Conservation (phyloP, 2,113 vertebrate genomes). For the Neoarius graeffei region DNA sequence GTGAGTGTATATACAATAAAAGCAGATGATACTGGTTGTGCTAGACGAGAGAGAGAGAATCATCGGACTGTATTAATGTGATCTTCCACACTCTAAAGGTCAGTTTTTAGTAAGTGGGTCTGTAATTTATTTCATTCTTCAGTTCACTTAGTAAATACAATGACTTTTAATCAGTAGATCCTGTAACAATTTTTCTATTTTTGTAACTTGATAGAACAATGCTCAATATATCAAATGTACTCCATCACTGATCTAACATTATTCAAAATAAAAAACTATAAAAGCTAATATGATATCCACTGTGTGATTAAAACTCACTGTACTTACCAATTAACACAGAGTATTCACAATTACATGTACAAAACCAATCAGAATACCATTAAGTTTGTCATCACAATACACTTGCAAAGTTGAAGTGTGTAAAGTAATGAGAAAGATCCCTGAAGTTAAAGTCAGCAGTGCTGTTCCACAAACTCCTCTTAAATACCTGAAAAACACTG, state of each 20-base stretch:
- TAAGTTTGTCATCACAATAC: no score
- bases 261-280: no score
- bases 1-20: no score
- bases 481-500: neutral
- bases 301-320: no score
- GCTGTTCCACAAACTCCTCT: neutral
- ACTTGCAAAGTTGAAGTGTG: neutral
- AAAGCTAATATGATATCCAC: no score
- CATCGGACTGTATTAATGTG: neutral
- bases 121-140: neutral
- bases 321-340: no score
- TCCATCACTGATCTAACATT: neutral
- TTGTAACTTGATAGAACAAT: neutral
- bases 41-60: neutral
- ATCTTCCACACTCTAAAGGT: neutral
- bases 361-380: no score
- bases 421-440: neutral
- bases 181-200: neutral
- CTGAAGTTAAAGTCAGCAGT: neutral
- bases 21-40: neutral
- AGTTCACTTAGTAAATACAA: neutral
- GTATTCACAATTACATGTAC: no score
- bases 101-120: neutral
- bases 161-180: neutral
- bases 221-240: neutral